Base-by-base conservation (phyloP, 1,140 invertebrate genomes). In the Littorina saxatilis region DNA sequence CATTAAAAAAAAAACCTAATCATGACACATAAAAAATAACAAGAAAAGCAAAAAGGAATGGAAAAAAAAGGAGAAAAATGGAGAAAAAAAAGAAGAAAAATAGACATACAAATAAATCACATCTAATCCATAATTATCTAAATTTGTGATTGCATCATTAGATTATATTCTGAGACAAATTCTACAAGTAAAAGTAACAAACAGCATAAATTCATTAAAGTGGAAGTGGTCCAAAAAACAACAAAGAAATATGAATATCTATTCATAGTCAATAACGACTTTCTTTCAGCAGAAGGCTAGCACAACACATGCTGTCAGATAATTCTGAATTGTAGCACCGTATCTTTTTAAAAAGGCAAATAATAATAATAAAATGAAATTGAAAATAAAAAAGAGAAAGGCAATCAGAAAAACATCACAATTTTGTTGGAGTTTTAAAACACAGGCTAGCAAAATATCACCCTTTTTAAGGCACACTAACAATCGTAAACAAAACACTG, bases 311-410 rank as follows among this genome's bases (percentile, higher is more conserved):
- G 35, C 32, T 39, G 35, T 35, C 66, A 68, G 35, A 13, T 20
- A 15, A 68, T 27, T 68, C 66, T 15, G 35, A 68, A 68, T 39
- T 68, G 39, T 68, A 68, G 66, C 66, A 68, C 66, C 66, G 35
- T 35, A 68, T 68, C 66, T 66, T 66, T 68, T 68, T 37, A 68
- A 37, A 68, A 68, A 39, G 61, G 35, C 13, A 35, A 3, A 27
- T 11, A 35, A 68, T 20, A 39, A 39, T 20, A 68, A 68, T 15
- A 0, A 17, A 68, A 68, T 20, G 3, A 39, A 66, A 29, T 37
- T 39, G 35, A 35, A 32, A 29, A 68, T 20, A 68, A 39, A 40
- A 4, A 68, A 68, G 13, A 47, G 7, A 39, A 17, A 68, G 15
- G 27, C 27, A 29, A 63, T 29, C 61, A 29, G 27, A 63, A 29